These are phyloP conservation scores for Trichonephila inaurata DNA, from an alignment of 1,140 invertebrate genomes.

Conservation along the genomic window DNA sequence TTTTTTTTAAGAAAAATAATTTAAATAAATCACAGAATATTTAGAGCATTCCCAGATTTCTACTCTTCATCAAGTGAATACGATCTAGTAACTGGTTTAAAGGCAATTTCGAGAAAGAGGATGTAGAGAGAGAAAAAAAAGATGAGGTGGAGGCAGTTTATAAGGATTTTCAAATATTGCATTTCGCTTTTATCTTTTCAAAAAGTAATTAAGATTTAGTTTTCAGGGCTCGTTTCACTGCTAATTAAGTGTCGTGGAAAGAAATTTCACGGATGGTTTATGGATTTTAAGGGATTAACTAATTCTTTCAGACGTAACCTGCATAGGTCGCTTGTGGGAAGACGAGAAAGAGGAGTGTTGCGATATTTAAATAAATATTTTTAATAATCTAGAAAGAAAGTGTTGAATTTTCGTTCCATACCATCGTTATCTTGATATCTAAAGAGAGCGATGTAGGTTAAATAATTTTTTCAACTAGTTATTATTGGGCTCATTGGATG, in stretches of 20 bases:
- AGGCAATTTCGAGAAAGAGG: not conserved
- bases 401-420: too few relatives aligned
- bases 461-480: too few relatives aligned
- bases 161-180: conserved; percentile 42
- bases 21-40: conserved; percentile 13
- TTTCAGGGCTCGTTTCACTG: conserved; percentile 14
- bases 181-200: conserved; percentile 44
- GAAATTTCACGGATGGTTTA: conserved; percentile 57
- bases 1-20: not conserved
- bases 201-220: conserved; percentile 69
- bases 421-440: too few relatives aligned
- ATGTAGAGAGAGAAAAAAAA: not conserved
- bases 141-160: not conserved
- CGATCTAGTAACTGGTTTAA: conserved; percentile 10
- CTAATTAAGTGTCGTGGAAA: conserved; percentile 50
- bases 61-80: not conserved
- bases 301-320: not conserved
- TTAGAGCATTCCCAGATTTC: not conserved
- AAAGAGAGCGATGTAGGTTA: too few relatives aligned
- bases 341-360: not conserved
- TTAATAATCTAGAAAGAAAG: too few relatives aligned
- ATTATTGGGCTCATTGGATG: too few relatives aligned
- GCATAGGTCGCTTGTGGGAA: not conserved
- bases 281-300: conserved; percentile 35
- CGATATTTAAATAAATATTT: not conserved